Percentiles rank a stretch among this genome's conserved stretches.
Evolutionary conservation across 2,113 vertebrate genomes (phyloP).

Genomic region (Anhinga anhinga): DNA sequence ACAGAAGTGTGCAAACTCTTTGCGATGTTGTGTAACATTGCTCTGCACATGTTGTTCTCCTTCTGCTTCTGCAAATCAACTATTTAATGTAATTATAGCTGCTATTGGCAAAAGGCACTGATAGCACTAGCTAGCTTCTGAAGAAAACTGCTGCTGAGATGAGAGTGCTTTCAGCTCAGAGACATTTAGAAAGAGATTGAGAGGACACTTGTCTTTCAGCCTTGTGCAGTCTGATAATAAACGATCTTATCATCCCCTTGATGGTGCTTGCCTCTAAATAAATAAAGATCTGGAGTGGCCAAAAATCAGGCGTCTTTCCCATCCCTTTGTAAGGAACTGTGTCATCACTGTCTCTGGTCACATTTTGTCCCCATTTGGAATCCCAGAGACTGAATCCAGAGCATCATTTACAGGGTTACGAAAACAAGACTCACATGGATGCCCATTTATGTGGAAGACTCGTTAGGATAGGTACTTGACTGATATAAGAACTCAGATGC

Average conservation of each 20-base stretch:
- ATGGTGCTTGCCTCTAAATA: neutral
- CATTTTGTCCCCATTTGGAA: neutral
- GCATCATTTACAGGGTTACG: neutral
- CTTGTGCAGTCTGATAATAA: neutral
- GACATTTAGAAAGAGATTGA: neutral
- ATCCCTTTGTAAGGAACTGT: neutral
- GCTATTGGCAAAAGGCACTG: constrained; percentile 9
- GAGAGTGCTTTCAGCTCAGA: neutral
- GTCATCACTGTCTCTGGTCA: neutral
- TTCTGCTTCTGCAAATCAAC: constrained; percentile 35
- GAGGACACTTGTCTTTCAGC: neutral
- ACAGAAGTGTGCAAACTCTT: constrained; percentile 34
- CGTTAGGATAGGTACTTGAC: neutral
- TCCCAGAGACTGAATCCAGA: neutral
- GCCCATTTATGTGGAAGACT: neutral
- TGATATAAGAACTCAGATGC: neutral
- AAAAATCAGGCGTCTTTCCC: neutral
- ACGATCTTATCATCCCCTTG: neutral
- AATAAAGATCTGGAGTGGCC: neutral
- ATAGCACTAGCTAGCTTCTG: neutral
- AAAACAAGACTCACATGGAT: neutral
- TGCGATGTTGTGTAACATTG: neutral
- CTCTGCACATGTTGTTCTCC: constrained; percentile 24
- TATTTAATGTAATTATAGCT: constrained; percentile 35
- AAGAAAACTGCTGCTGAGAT: neutral